phyloP scores from a whole-genome alignment of 2,113 vertebrate species.

The Ia io region DNA sequence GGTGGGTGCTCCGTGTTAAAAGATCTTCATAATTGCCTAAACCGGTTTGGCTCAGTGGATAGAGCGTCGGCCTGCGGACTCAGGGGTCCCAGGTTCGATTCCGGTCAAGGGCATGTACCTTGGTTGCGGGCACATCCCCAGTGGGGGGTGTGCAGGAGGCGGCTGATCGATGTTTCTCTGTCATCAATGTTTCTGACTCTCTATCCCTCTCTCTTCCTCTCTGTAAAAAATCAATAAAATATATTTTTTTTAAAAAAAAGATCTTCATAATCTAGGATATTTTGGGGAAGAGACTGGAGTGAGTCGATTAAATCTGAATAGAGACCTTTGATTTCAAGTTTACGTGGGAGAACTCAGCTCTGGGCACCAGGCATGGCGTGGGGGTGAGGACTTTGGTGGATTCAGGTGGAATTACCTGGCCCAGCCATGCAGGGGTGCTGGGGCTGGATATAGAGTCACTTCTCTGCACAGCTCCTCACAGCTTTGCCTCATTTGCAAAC shows the following conservation, averaged over 20 bases:
- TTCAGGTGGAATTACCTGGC: neutral
- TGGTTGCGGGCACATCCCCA: too few relatives aligned
- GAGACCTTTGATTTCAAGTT: neutral
- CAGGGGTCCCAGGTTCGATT: too few relatives aligned
- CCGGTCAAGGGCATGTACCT: too few relatives aligned
- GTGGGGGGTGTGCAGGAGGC: too few relatives aligned
- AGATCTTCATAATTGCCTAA: neutral
- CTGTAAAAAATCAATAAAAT: too few relatives aligned
- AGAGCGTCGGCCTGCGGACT: too few relatives aligned
- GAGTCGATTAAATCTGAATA: neutral
- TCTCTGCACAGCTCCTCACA: neutral
- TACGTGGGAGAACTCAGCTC: neutral
- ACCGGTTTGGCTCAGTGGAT: too few relatives aligned
- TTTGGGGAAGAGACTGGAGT: neutral
- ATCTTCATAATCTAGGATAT: neutral
- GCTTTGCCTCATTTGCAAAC: slow-evolving; percentile 31
- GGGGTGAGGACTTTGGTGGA: neutral
- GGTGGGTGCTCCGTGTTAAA: neutral
- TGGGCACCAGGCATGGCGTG: neutral
- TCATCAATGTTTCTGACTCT: too few relatives aligned
- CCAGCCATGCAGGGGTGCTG: neutral
- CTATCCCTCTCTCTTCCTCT: too few relatives aligned
- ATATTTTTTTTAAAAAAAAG: neutral
- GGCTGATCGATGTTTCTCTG: too few relatives aligned
- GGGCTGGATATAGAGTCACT: too few relatives aligned